These are phyloP conservation scores for Cacatua alba DNA, from an alignment of 2,113 vertebrate genomes.

Conservation along the genomic window DNA sequence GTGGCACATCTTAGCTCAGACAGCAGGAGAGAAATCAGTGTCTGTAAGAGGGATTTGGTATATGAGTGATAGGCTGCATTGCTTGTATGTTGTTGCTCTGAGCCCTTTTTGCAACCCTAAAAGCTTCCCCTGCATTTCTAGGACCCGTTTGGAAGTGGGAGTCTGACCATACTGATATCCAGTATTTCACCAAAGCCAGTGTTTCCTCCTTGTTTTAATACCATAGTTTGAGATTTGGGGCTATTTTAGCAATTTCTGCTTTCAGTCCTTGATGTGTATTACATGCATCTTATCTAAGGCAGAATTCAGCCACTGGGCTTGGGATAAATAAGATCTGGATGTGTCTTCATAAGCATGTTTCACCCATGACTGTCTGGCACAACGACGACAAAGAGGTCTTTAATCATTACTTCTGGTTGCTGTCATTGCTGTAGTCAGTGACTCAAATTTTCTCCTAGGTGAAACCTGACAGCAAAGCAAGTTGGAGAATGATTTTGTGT, in stretches of 20 bases:
- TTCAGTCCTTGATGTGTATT: background rate
- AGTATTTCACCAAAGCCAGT: background rate
- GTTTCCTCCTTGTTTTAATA: background rate
- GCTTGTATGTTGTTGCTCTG: background rate
- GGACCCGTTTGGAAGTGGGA: background rate
- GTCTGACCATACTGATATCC: background rate
- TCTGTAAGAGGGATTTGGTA: background rate
- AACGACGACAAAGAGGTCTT: background rate
- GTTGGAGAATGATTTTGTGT: conserved; percentile 46
- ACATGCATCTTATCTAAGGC: background rate
- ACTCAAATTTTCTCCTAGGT: conserved; percentile 53
- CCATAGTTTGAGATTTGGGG: background rate
- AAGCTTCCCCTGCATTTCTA: background rate
- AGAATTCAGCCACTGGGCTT: background rate
- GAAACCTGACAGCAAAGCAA: conserved; percentile 52
- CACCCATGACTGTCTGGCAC: background rate
- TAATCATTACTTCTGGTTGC: conserved; percentile 60
- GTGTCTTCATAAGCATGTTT: background rate
- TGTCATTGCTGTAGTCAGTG: conserved; percentile 32
- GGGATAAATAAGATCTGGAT: background rate
- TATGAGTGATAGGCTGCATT: background rate
- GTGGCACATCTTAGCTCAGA: background rate
- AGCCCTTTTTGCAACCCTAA: background rate
- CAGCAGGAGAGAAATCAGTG: background rate
- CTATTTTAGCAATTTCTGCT: background rate